These are phyloP conservation scores for Mandrillus leucophaeus DNA, from an alignment of 2,113 vertebrate genomes.

Conservation along the genomic window DNA sequence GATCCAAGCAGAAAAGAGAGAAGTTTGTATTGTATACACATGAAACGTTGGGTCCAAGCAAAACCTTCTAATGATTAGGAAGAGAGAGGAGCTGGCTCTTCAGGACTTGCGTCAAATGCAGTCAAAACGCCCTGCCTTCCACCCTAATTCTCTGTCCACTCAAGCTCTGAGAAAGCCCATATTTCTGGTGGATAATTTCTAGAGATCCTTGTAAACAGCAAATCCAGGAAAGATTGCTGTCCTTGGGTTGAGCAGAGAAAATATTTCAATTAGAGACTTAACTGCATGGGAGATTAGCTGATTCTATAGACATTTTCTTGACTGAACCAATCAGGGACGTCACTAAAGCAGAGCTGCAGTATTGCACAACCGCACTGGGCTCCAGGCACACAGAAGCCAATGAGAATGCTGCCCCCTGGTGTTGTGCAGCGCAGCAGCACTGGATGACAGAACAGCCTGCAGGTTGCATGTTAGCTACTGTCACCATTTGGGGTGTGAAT, in stretches of 20 bases:
- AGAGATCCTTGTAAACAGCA: background rate
- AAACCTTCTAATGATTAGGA: constrained; percentile 21
- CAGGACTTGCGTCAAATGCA: background rate
- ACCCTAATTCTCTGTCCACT: background rate
- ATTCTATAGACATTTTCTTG: background rate
- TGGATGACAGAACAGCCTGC: background rate
- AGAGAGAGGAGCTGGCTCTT: background rate
- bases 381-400: accelerated
- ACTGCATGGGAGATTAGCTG: background rate
- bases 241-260: background rate
- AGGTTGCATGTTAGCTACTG: background rate
- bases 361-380: background rate
- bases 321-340: background rate
- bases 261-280: constrained; percentile 14
- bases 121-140: background rate
- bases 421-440: accelerated
- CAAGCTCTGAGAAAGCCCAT: background rate
- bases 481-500: no score
- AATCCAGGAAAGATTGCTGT: background rate
- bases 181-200: constrained; percentile 7
- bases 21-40: background rate
- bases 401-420: background rate
- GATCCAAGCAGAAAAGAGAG: constrained; percentile 26
- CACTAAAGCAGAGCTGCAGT: background rate
- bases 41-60: constrained; percentile 4